phyloP scores from a whole-genome alignment of 2,797 vertebrate species.

The Myripristis jacobus region DNA sequence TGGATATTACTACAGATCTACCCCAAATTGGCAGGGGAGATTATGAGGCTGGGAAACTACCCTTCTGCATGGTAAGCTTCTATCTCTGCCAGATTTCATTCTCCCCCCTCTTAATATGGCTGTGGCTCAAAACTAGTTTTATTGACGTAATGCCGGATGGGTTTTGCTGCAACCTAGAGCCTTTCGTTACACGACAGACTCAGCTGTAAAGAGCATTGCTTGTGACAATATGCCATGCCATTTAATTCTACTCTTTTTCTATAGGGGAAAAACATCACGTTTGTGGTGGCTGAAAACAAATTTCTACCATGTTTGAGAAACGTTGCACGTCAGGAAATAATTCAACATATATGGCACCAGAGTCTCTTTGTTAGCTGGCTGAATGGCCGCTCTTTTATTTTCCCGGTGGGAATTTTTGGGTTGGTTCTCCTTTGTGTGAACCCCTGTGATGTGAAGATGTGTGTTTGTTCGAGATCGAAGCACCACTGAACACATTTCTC shows the following conservation, averaged over 20 bases:
- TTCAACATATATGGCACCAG: background rate
- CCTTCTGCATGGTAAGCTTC: conserved; percentile 10
- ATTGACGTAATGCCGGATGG: conserved; percentile 17
- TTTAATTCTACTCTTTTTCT: no score
- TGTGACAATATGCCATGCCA: no score
- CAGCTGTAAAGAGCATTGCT: background rate
- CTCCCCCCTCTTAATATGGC: conserved; percentile 21
- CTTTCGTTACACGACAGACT: conserved; percentile 28
- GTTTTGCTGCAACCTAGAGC: conserved; percentile 27
- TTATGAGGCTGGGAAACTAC: conserved; percentile 9
- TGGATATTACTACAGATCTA: conserved; percentile 44
- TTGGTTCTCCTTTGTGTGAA: background rate
- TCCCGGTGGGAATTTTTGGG: background rate
- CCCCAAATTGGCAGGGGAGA: conserved; percentile 40
- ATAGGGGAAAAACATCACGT: background rate
- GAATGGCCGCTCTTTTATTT: conserved; percentile 3
- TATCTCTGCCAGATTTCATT: conserved; percentile 45
- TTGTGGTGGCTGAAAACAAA: background rate
- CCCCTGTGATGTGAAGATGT: background rate
- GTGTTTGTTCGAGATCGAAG: conserved; percentile 17
- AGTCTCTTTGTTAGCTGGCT: conserved; percentile 10
- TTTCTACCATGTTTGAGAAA: background rate
- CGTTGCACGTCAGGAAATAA: background rate
- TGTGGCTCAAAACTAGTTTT: conserved; percentile 29
- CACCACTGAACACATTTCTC: conserved; percentile 16